Conservation (phyloP, 2,888 invertebrate species). For the Cordilura impudica region DNA sequence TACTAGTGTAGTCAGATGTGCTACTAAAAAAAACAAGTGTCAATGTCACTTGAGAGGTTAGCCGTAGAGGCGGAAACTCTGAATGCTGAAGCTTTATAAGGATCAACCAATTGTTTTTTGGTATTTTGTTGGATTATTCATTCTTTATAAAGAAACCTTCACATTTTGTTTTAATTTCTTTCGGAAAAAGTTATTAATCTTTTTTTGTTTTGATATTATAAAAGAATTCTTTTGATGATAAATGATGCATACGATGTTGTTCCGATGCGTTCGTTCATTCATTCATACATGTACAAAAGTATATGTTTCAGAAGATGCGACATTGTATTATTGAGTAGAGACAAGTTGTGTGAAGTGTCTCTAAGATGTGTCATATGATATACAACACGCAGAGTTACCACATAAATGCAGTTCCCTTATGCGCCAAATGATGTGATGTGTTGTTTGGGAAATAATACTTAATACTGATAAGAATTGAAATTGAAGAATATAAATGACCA, state of each 20-base stretch:
- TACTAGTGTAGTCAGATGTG: too few relatives aligned
- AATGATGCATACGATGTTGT: slow-evolving; percentile 70
- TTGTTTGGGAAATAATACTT: slow-evolving; percentile 6
- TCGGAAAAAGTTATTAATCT: slow-evolving; percentile 76
- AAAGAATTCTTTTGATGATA: slow-evolving; percentile 73
- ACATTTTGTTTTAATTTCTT: slow-evolving; percentile 75
- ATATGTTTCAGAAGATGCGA: background rate
- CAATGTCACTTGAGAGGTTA: slow-evolving; percentile 9
- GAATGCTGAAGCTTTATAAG: slow-evolving; percentile 28
- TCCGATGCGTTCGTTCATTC: slow-evolving; percentile 61
- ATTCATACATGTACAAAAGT: background rate
- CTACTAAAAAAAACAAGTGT: background rate
- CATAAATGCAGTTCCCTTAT: slow-evolving; percentile 62
- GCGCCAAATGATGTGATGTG: slow-evolving; percentile 74
- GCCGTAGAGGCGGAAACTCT: slow-evolving; percentile 8
- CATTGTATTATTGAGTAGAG: slow-evolving; percentile 26
- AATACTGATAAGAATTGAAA: slow-evolving; percentile 32
- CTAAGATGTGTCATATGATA: slow-evolving; percentile 60
- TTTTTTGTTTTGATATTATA: slow-evolving; percentile 62
- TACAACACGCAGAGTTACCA: slow-evolving; percentile 24
- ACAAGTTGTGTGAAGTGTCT: slow-evolving; percentile 10
- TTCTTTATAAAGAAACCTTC: slow-evolving; percentile 16
- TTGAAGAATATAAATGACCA: slow-evolving; percentile 58
- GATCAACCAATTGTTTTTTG: slow-evolving; percentile 50
- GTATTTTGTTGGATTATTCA: slow-evolving; percentile 31